Conservation (phyloP, 2,797 vertebrate genomes). For the Nothura maculosa region DNA sequence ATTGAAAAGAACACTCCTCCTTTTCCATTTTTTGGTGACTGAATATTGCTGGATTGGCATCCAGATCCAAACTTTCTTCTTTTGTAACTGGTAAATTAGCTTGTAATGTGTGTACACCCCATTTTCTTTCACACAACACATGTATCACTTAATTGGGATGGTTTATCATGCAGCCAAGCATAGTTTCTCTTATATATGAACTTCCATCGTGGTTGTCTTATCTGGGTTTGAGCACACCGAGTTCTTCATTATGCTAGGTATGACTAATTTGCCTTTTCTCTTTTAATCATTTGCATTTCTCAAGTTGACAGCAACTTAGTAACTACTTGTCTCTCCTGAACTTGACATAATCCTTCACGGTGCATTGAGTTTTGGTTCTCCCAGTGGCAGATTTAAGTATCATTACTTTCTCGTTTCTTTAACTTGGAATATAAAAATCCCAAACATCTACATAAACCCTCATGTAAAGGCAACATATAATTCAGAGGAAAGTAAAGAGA, state of each 20-base stretch:
- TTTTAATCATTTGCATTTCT: background rate
- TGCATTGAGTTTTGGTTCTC: background rate
- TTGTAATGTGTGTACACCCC: background rate
- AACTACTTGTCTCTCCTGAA: background rate
- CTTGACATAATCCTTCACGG: background rate
- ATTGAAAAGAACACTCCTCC: background rate
- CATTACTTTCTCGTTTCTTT: background rate
- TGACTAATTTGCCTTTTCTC: background rate
- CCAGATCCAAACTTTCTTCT: background rate
- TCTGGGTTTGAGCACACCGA: background rate
- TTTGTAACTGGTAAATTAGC: background rate
- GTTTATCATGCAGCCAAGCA: background rate
- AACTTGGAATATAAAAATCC: background rate
- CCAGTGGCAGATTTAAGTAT: background rate
- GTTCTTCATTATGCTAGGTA: background rate
- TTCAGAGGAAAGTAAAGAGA: background rate
- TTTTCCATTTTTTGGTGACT: background rate
- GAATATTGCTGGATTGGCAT: background rate
- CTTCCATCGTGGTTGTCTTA: conserved; percentile 3
- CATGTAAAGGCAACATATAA: background rate
- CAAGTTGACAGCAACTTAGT: background rate
- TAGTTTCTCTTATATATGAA: background rate
- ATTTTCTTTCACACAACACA: background rate
- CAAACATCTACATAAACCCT: background rate
- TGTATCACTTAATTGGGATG: background rate